Evolutionary conservation across 2,113 vertebrate genomes (phyloP), one percentile per base, ranked within the genome.

Genomic region (Pelecanus crispus): DNA sequence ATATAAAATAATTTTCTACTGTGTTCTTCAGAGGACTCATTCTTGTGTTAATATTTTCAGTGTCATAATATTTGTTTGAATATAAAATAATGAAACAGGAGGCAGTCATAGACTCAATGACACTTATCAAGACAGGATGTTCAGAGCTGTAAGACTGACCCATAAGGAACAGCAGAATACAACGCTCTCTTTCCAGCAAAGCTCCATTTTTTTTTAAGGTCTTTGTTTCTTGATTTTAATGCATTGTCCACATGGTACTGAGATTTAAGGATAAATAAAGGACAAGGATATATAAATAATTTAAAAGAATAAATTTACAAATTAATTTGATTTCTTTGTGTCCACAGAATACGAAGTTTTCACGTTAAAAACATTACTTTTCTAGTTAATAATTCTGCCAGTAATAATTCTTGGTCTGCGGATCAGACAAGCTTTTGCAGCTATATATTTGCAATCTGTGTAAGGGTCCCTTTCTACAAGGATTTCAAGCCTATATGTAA

Each of bases 151-250:
- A 34, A 32, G 44, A 34, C 32, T 55, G 81, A 81, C 44, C 29
- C 65, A 42, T 0, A 47, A 38, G 63, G n/a, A 92, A 86, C 25
- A 85, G 74, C 55, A 81, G 40, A 91, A 91, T 40, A 55, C 70
- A 92, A 38, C 0, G 0, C 13, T 42, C 21, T 31, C 77, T 85
- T 88, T 68, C 58, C 85, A 88, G 44, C 78, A 86, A 47, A 92
- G 49, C 81, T 92, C 62, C 12, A 34, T 11, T 55, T 52, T 70
- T 52, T 70, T 83, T 47, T 38, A 75, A 47, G 28, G 58, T 52
- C 45, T 84, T 89, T 92, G 56, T 90, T 72, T 91, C 72, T 89
- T 91, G 38, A 63, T 86, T 87, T 94, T 82, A 91, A 82, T 50
- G 81, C 45, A 55, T 20, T 88, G 52, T 61, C 44, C 34, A 44